Percentiles rank a stretch among this genome's conserved stretches.
Conservation (phyloP, 2,888 invertebrate genomes). For the Punctoribates punctum region DNA sequence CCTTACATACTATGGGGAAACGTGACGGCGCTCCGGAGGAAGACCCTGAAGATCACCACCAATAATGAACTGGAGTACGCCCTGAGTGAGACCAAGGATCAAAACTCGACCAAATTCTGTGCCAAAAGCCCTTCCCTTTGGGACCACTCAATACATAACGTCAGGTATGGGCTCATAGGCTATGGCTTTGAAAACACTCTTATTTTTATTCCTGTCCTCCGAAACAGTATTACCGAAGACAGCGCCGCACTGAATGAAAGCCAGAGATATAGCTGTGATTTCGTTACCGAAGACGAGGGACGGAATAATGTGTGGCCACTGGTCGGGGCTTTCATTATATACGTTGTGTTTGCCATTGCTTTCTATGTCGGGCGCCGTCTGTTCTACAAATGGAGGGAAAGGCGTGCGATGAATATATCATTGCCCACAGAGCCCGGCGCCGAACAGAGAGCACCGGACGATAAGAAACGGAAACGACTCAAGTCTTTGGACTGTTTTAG, state of each 20-base stretch:
- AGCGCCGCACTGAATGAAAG: not conserved
- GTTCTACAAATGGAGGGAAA: constrained; percentile 9
- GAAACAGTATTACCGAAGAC: constrained; percentile 3
- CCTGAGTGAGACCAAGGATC: not conserved
- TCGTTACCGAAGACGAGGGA: not conserved
- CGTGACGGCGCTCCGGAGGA: not conserved
- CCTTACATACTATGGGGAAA: not conserved
- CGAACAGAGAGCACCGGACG: constrained; percentile 6
- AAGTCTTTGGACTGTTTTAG: constrained; percentile 48
- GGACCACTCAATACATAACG: not conserved
- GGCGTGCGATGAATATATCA: not conserved
- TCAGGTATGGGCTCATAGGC: constrained; percentile 6
- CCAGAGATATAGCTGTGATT: not conserved
- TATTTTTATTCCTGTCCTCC: too few species aligned
- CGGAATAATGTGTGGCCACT: constrained; percentile 28
- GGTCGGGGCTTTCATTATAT: not conserved
- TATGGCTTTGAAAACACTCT: too few species aligned
- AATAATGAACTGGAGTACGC: not conserved
- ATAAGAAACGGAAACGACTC: constrained; percentile 35
- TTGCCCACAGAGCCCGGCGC: not conserved
- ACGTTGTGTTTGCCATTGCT: not conserved
- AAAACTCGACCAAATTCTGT: not conserved
- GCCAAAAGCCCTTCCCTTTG: not conserved
- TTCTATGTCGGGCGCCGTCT: constrained; percentile 21
- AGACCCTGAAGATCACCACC: not conserved